Evolutionary conservation across 2,888 invertebrate genomes (phyloP).

Genomic region (Hyposoter didymator): DNA sequence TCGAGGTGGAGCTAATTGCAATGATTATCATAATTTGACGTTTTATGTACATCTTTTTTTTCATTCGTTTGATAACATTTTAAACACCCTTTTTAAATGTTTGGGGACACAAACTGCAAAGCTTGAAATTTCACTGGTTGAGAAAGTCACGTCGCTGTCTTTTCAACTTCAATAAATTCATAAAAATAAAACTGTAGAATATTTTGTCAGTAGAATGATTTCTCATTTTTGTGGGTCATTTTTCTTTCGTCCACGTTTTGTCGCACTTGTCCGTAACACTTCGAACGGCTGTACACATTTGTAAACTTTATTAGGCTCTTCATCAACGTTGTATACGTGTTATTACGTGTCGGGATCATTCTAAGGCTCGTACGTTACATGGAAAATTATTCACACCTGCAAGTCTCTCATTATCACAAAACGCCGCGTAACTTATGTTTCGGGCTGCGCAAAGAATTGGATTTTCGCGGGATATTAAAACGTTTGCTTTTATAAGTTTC

Average conservation of each 20-base stretch:
- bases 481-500: not conserved
- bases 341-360: slow-evolving; percentile 55
- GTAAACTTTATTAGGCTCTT: slow-evolving; percentile 28
- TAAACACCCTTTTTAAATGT: not conserved
- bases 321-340: slow-evolving; percentile 39
- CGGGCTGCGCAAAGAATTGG: not conserved
- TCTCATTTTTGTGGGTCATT: slow-evolving; percentile 9
- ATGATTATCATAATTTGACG: no score
- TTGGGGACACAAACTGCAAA: not conserved
- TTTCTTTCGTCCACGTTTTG: slow-evolving; percentile 25
- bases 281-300: slow-evolving; percentile 14
- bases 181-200: not conserved
- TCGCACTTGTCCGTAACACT: not conserved
- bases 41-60: no score
- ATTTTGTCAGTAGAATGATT: not conserved
- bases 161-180: not conserved
- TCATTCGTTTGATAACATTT: not conserved
- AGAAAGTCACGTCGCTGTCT: not conserved
- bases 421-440: slow-evolving; percentile 13
- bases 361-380: slow-evolving; percentile 36
- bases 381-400: slow-evolving; percentile 46
- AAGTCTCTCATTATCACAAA: slow-evolving; percentile 51
- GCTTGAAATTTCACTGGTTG: not conserved
- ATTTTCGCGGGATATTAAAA: not conserved
- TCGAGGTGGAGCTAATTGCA: no score